phyloP scores from a whole-genome alignment of 2,797 vertebrate genomes.

The Mus minutoides region DNA sequence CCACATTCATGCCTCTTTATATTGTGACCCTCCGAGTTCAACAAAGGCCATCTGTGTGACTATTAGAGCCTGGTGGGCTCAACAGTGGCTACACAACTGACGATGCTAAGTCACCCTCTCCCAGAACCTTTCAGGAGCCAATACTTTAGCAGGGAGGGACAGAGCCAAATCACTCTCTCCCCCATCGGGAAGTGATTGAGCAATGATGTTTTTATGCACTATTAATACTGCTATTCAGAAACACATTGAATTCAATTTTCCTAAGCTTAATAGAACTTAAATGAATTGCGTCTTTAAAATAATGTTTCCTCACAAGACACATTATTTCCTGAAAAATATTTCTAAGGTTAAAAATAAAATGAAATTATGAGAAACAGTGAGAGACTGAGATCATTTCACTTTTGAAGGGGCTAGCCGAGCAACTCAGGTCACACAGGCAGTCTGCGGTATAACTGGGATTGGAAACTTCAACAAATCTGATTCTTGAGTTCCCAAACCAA shows the following conservation, averaged over 20 bases:
- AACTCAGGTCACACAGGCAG: slow-evolving; percentile 4
- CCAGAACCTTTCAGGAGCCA: neutral
- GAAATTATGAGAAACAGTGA: slow-evolving; percentile 33
- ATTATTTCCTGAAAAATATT: slow-evolving; percentile 36
- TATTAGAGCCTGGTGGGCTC: neutral
- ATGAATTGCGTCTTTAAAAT: slow-evolving; percentile 5
- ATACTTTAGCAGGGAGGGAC: neutral
- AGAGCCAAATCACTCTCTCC: neutral
- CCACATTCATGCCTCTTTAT: neutral
- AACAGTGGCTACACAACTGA: neutral
- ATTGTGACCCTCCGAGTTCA: neutral
- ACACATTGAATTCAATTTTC: slow-evolving; percentile 26
- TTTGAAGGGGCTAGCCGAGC: neutral
- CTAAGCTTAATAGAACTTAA: slow-evolving; percentile 61
- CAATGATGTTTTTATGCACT: slow-evolving; percentile 13
- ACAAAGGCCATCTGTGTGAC: neutral
- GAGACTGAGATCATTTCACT: neutral
- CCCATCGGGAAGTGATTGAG: neutral
- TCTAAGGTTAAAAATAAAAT: slow-evolving; percentile 17
- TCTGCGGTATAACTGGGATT: neutral
- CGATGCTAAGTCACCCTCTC: neutral
- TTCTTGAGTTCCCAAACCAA: neutral
- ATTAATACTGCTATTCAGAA: slow-evolving; percentile 43
- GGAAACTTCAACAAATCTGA: neutral
- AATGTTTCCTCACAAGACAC: neutral